Evolutionary conservation across 2,113 vertebrate genomes (phyloP).

Genomic region (Macquaria australasica): DNA sequence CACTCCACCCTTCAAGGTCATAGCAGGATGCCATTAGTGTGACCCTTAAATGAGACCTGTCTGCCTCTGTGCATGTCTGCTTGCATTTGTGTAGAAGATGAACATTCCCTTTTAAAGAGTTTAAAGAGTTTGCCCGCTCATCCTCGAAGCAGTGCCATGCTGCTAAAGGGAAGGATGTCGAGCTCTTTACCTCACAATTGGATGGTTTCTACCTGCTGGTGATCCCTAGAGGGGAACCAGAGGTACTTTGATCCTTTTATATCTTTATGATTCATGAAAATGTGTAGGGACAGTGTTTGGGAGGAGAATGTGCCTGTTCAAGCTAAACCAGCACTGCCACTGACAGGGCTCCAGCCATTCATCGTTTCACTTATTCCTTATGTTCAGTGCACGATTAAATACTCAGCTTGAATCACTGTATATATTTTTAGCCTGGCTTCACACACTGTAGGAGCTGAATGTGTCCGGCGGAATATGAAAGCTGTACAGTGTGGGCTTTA

Average conservation of each 20-base stretch:
- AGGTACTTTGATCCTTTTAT: constrained; percentile 10
- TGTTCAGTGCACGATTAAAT: constrained; percentile 39
- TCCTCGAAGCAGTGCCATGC: constrained; percentile 23
- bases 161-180: constrained; percentile 17
- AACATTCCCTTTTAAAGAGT: not conserved
- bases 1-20: constrained; percentile 58
- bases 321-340: constrained; percentile 17
- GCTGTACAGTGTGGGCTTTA: constrained; percentile 42
- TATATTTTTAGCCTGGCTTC: constrained; percentile 54
- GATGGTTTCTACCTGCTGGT: constrained; percentile 26
- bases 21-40: constrained; percentile 29
- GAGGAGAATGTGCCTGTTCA: constrained; percentile 28
- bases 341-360: constrained; percentile 24
- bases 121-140: constrained; percentile 26
- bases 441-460: constrained; percentile 42
- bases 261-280: constrained; percentile 38
- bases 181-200: constrained; percentile 28
- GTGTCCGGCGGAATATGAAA: constrained; percentile 49
- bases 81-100: constrained; percentile 11
- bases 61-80: not conserved
- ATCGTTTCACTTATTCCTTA: constrained; percentile 44
- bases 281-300: constrained; percentile 9
- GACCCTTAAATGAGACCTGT: constrained; percentile 23
- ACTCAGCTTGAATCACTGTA: constrained; percentile 25
- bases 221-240: constrained; percentile 3